A percentile compares a stretch with the other conserved stretches of the same genome.
These are phyloP conservation scores for Rotaria sp. DNA, from an alignment of 2,888 invertebrate species.

Conservation along the genomic window DNA sequence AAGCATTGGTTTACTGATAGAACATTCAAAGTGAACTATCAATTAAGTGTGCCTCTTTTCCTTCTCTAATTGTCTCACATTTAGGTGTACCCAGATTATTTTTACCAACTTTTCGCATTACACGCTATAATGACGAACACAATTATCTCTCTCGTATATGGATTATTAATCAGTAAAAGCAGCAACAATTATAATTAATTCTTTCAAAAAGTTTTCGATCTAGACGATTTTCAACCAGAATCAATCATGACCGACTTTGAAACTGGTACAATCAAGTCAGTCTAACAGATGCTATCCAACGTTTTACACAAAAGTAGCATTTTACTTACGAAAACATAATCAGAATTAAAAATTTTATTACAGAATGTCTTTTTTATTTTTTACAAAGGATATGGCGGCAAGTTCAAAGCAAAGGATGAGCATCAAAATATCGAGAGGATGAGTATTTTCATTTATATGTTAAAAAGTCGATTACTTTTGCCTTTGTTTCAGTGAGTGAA, in stretches of 20 bases:
- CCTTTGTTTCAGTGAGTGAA: neutral
- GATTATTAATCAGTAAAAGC: neutral
- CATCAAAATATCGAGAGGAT: neutral
- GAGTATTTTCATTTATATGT: neutral
- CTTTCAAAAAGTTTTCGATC: neutral
- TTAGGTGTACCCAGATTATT: neutral
- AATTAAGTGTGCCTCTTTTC: too few species aligned
- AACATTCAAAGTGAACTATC: neutral
- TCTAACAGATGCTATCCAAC: neutral
- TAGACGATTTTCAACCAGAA: neutral
- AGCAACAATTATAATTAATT: neutral
- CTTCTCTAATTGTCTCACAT: neutral
- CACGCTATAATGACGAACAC: neutral
- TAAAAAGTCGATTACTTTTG: neutral
- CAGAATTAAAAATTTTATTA: too few species aligned
- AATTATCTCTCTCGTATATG: neutral
- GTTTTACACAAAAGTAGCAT: neutral
- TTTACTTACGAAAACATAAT: too few species aligned
- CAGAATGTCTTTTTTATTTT: neutral
- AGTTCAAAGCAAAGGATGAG: neutral
- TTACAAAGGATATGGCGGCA: neutral
- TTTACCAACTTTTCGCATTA: neutral
- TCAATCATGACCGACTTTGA: neutral
- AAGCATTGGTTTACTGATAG: too few species aligned
- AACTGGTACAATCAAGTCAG: neutral